A percentile compares a stretch with the other conserved stretches of the same genome.
Evolutionary conservation across 2,888 invertebrate genomes (phyloP).

Genomic region (Mactromeris polynyma): DNA sequence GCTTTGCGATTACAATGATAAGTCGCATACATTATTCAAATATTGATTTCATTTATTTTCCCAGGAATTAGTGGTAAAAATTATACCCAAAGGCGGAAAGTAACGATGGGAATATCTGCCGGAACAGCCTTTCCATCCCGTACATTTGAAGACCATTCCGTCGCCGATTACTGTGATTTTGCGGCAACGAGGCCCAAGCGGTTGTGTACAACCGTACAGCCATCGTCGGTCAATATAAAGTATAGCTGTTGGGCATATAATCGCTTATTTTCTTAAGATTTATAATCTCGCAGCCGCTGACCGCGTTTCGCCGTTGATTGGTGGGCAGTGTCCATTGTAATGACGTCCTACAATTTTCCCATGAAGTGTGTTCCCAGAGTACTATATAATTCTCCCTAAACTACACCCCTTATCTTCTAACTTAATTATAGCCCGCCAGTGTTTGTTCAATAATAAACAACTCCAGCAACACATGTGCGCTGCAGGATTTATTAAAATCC

Average conservation of each 20-base stretch:
- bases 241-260: constrained; percentile 8
- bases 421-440: constrained; percentile 13
- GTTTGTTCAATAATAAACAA: neutral
- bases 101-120: neutral
- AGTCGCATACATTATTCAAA: neutral
- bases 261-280: neutral
- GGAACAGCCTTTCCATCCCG: neutral
- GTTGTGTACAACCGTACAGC: neutral
- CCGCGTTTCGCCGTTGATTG: neutral
- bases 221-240: neutral
- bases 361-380: neutral
- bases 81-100: neutral
- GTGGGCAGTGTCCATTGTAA: neutral
- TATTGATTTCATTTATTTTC: neutral
- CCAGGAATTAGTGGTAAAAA: neutral
- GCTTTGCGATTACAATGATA: neutral
- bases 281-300: neutral
- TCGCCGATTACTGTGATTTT: neutral
- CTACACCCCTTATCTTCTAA: constrained; percentile 1
- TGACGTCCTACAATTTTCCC: neutral
- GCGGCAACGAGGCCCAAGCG: neutral
- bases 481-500: neutral
- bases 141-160: neutral
- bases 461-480: constrained; percentile 5
- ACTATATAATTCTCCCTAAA: neutral